A percentile compares a stretch with the other conserved stretches of the same genome.
Conservation (phyloP, 2,113 vertebrate species). For the Sciurus niger region DNA sequence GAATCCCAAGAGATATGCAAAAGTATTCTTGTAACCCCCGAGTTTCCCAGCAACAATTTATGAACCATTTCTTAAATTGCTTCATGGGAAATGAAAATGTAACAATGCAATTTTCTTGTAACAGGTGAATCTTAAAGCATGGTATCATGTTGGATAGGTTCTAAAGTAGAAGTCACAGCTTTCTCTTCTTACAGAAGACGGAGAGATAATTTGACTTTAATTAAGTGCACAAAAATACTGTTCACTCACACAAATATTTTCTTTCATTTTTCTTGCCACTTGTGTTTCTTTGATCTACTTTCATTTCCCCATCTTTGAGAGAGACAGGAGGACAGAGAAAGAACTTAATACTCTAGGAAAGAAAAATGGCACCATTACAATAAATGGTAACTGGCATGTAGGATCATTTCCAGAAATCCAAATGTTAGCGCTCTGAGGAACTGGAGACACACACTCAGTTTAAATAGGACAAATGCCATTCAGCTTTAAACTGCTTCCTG, state of each 20-base stretch:
- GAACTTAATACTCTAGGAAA: neutral
- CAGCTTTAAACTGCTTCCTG: neutral
- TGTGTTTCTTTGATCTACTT: neutral
- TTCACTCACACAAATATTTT: neutral
- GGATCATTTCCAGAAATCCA: neutral
- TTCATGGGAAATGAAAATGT: neutral
- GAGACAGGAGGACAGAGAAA: neutral
- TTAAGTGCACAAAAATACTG: neutral
- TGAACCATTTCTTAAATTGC: neutral
- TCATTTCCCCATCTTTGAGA: neutral
- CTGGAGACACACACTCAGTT: fast-evolving
- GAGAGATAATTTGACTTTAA: neutral
- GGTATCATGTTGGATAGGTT: neutral
- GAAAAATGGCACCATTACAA: neutral
- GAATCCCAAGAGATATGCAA: neutral
- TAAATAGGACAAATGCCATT: neutral
- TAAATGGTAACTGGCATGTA: neutral
- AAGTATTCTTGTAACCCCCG: neutral
- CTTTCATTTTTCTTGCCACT: neutral
- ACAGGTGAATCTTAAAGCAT: neutral
- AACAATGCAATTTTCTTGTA: neutral
- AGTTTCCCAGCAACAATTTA: neutral
- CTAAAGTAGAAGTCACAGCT: neutral
- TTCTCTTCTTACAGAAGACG: neutral
- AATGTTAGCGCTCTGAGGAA: neutral